A percentile compares a stretch with the other conserved stretches of the same genome.
phyloP scores from a whole-genome alignment of 1,140 invertebrate species.

The Aphelenchoides fujianensis region DNA sequence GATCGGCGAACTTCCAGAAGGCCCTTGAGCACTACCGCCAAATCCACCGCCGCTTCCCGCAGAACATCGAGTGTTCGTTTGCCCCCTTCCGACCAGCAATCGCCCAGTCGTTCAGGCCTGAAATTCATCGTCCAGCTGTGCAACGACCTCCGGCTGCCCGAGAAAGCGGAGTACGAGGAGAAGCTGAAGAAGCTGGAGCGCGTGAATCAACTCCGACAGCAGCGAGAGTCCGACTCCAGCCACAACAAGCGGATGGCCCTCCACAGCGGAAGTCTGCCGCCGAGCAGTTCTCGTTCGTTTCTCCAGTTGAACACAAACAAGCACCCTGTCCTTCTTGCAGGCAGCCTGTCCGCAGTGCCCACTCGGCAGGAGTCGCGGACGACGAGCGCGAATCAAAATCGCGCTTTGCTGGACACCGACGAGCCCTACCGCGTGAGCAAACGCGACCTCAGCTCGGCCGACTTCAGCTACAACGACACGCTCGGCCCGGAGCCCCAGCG shows the following conservation, averaged over 20 bases:
- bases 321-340: no score
- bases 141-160: slow-evolving; percentile 75
- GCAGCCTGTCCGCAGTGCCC: slow-evolving; percentile 34
- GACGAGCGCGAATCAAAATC: slow-evolving; percentile 25
- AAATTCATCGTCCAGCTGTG: slow-evolving; percentile 78
- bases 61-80: slow-evolving; percentile 57
- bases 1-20: slow-evolving; percentile 60
- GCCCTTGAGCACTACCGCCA: slow-evolving; percentile 56
- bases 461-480: slow-evolving; percentile 73
- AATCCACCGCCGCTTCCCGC: slow-evolving; percentile 58
- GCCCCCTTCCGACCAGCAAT: slow-evolving; percentile 8
- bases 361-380: slow-evolving; percentile 19
- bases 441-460: slow-evolving; percentile 61
- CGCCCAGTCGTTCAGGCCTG: slow-evolving; percentile 66
- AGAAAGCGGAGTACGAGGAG: slow-evolving; percentile 74
- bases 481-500: slow-evolving; percentile 73
- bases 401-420: slow-evolving; percentile 39
- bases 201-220: slow-evolving; percentile 70
- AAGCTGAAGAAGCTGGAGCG: slow-evolving; percentile 80
- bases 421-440: slow-evolving; percentile 43
- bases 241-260: slow-evolving; percentile 34
- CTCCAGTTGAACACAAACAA: slow-evolving; percentile 31
- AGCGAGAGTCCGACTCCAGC: slow-evolving; percentile 61
- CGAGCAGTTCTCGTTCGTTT: slow-evolving; percentile 4
- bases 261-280: slow-evolving; percentile 3